Evolutionary conservation across 1,140 invertebrate species (phyloP), one percentile per base, ranked within the genome.

Genomic region (Drosophila albomicans): DNA sequence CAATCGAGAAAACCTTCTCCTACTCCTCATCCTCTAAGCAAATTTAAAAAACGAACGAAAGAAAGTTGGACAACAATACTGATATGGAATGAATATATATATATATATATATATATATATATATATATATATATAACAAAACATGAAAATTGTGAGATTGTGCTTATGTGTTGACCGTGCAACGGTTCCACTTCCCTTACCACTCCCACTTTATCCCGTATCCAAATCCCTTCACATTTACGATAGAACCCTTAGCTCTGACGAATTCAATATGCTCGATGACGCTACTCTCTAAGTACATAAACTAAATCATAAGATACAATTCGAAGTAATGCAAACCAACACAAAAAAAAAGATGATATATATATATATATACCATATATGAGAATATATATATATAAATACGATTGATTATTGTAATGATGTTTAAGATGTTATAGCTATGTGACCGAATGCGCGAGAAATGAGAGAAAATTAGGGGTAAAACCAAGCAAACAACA

Each of bases 211-310:
- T 56, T 3, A 38, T 25, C 25, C 28, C 30, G 28, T 51, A 61
- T 2, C 11, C 68, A 25, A 57, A 8, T 41, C 32, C 46, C 16
- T 20, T 63, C 41, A 79, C 58, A 52, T 48, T 58, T 73, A 68
- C 67, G 51, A 68, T 74, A 64, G 70, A 75, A 67, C 66, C 85
- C 80, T 59, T 75, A 81, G 75, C 61, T 85, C 81, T 90, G 85
- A 89, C 85, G 81, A 89, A 89, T 89, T 89, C 85, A 89, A 90
- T 89, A 89, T 89, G 85, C 85, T 90, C 81, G 85, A 89, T 89
- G 85, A 89, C 86, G 85, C 85, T 89, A 89, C 85, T 90, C 85
- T 89, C 85, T 89, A 89, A 89, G 85, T 89, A 90, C 75, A 88
- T 85, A 89, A 73, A 81, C 56, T 89, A 89, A 56, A 65, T 73